A percentile compares a stretch with the other conserved stretches of the same genome.
phyloP scores from a whole-genome alignment of 1,140 invertebrate genomes.

The Wasmannia auropunctata region DNA sequence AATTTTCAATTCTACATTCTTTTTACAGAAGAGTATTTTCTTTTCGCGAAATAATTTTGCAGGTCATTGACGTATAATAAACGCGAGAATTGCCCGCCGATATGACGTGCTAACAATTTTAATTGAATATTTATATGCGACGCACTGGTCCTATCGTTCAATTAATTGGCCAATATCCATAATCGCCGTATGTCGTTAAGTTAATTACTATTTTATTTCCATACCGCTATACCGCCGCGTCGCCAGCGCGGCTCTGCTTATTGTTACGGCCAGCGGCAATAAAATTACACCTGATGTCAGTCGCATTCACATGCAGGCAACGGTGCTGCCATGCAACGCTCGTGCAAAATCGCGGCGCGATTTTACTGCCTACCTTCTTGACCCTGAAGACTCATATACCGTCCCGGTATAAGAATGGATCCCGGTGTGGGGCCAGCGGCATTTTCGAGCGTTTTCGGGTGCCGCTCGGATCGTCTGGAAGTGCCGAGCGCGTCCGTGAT shows the following conservation, averaged over 20 bases:
- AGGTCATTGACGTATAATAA: not conserved
- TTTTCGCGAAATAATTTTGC: not conserved
- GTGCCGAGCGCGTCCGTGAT: not conserved
- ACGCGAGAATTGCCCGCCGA: not conserved
- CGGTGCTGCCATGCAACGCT: not conserved
- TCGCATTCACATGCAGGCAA: not conserved
- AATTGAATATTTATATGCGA: slow-evolving; percentile 10
- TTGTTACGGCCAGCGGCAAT: not conserved
- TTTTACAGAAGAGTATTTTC: not conserved
- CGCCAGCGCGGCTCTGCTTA: not conserved
- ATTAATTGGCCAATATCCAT: not conserved
- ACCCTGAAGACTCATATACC: not conserved
- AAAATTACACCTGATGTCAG: slow-evolving; percentile 28
- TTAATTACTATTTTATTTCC: not conserved
- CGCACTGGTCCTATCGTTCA: not conserved
- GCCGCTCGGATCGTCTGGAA: not conserved
- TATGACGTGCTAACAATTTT: not conserved
- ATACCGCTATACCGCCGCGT: not conserved
- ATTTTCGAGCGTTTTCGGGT: slow-evolving; percentile 12
- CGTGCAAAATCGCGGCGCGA: not conserved
- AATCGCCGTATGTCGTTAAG: not conserved
- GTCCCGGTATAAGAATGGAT: slow-evolving; percentile 34
- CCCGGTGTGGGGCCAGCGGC: not conserved
- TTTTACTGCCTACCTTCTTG: not conserved
- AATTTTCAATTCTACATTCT: not conserved